phyloP scores from a whole-genome alignment of 2,797 vertebrate genomes.

The Pipistrellus kuhlii region DNA sequence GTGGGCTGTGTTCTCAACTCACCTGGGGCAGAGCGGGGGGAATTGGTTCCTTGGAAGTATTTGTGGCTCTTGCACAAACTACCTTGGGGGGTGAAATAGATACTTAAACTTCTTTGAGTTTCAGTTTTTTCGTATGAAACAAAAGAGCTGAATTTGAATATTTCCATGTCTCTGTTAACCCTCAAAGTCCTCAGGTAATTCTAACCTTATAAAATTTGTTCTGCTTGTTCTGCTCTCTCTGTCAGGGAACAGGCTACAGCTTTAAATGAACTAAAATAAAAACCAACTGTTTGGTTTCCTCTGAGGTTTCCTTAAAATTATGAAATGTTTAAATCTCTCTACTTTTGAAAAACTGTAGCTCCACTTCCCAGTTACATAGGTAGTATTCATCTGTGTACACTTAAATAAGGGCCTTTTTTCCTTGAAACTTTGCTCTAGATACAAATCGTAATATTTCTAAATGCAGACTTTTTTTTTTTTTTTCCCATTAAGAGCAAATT shows the following conservation, averaged over 20 bases:
- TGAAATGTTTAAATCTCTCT: not conserved
- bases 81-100: slow-evolving; percentile 8
- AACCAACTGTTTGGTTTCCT: not conserved
- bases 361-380: not conserved
- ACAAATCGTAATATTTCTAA: slow-evolving; percentile 19
- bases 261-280: slow-evolving; percentile 29
- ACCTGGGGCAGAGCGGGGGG: not conserved
- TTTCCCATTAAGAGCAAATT: slow-evolving; percentile 30
- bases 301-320: not conserved
- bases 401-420: not conserved
- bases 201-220: not conserved
- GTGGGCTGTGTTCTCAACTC: not conserved
- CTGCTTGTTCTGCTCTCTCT: not conserved
- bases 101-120: not conserved
- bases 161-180: not conserved
- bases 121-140: slow-evolving; percentile 30
- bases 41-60: not conserved
- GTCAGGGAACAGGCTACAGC: slow-evolving; percentile 12
- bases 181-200: not conserved
- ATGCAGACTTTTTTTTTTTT: not conserved
- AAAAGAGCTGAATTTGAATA: slow-evolving; percentile 20
- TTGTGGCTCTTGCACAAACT: not conserved
- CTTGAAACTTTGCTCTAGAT: not conserved
- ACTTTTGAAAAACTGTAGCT: slow-evolving; percentile 19
- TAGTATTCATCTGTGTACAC: not conserved